A percentile compares a stretch with the other conserved stretches of the same genome.
Evolutionary conservation across 2,113 vertebrate genomes (phyloP).

Genomic region (Malurus melanocephalus): DNA sequence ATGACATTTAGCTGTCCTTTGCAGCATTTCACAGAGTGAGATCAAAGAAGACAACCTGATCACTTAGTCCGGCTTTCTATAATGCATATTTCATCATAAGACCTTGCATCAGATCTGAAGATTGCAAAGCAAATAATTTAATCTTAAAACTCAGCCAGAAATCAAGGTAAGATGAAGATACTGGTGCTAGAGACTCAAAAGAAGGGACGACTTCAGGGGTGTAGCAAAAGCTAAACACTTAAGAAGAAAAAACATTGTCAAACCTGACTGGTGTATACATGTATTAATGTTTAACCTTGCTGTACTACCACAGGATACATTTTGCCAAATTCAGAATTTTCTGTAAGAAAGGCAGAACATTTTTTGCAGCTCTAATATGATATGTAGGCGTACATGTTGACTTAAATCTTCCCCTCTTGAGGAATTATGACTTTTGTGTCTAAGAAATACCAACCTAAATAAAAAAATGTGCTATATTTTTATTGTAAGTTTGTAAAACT

Average conservation of each 20-base stretch:
- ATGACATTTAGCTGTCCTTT: neutral
- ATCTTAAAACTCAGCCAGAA: neutral
- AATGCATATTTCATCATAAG: neutral
- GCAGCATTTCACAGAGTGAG: neutral
- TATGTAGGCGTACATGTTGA: neutral
- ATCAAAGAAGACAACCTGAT: neutral
- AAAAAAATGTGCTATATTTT: neutral
- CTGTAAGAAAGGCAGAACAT: neutral
- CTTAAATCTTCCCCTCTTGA: neutral
- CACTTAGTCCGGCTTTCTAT: neutral
- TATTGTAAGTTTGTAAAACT: neutral
- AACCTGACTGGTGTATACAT: neutral
- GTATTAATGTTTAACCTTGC: neutral
- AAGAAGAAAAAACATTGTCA: neutral
- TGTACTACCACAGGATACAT: neutral
- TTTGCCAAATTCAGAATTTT: neutral
- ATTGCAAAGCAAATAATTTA: neutral
- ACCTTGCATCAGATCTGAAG: neutral
- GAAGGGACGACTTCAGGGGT: neutral
- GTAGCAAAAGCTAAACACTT: neutral
- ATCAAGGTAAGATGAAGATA: neutral
- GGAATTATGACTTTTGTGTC: neutral
- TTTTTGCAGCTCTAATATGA: neutral
- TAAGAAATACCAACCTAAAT: neutral
- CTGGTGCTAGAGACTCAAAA: neutral